Percentiles rank a stretch among this genome's conserved stretches.
Conservation (phyloP, 2,113 vertebrate genomes). For the Hiodon tergisus region DNA sequence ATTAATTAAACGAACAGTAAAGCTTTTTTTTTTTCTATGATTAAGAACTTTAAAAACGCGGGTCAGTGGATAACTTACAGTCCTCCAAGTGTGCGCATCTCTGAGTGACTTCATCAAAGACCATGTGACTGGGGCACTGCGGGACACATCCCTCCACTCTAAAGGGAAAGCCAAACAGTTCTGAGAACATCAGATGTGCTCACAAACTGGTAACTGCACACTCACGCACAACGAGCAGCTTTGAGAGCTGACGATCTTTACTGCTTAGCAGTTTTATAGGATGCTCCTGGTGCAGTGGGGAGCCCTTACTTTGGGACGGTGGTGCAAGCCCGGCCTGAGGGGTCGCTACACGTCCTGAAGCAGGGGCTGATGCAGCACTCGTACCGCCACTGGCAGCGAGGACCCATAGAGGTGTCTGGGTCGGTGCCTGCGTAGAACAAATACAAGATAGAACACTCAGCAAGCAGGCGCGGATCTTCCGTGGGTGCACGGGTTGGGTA, state of each 20-base stretch:
- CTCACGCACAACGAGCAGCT: not conserved
- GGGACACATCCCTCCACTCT: conserved; percentile 93
- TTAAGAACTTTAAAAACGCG: not conserved
- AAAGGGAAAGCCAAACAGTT: conserved; percentile 39
- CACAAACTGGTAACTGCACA: not conserved
- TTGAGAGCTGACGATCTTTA: no score
- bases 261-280: no score
- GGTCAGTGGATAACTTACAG: conserved; percentile 67
- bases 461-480: no score
- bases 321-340: conserved; percentile 66
- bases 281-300: no score
- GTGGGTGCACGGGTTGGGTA: no score
- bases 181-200: not conserved
- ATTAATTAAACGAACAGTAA: not conserved
- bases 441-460: not conserved
- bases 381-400: conserved; percentile 84
- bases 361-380: conserved; percentile 82
- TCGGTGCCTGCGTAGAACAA: conserved; percentile 59
- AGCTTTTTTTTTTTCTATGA: not conserved
- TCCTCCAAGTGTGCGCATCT: conserved; percentile 85
- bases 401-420: conserved; percentile 48
- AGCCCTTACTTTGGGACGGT: conserved; percentile 77
- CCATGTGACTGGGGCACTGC: conserved; percentile 73
- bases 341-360: conserved; percentile 87
- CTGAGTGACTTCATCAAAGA: conserved; percentile 88